Evolutionary conservation across 2,113 vertebrate genomes (phyloP).

Genomic region (Megaptera novaeangliae): DNA sequence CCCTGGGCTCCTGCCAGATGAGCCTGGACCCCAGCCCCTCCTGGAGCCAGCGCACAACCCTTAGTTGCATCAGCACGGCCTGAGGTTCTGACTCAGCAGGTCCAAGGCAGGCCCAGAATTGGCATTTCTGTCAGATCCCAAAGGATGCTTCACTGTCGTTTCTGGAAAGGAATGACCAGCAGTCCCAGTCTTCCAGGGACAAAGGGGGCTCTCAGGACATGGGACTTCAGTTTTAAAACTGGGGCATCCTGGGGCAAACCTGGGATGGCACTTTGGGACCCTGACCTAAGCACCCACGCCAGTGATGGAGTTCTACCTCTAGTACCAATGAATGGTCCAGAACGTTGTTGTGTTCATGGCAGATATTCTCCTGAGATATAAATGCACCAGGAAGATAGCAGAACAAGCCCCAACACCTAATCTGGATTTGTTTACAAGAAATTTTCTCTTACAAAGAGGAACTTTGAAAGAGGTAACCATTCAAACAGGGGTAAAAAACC

Average conservation of each 20-base stretch:
- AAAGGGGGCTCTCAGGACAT: fast-evolving
- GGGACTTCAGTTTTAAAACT: not conserved
- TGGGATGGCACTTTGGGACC: no score
- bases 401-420: not conserved
- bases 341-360: not conserved
- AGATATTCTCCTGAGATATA: not conserved
- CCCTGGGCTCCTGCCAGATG: not conserved
- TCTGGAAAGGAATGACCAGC: not conserved
- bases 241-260: not conserved
- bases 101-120: not conserved
- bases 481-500: not conserved
- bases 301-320: not conserved
- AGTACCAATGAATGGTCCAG: not conserved
- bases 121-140: not conserved
- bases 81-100: not conserved
- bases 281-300: not conserved
- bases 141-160: not conserved
- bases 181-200: not conserved
- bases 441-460: not conserved
- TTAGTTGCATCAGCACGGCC: not conserved
- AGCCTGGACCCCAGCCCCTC: not conserved
- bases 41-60: not conserved
- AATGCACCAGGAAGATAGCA: not conserved
- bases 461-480: not conserved
- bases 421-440: not conserved